Evolutionary conservation across 1,140 invertebrate genomes (phyloP).

Genomic region (Drosophila insularis): DNA sequence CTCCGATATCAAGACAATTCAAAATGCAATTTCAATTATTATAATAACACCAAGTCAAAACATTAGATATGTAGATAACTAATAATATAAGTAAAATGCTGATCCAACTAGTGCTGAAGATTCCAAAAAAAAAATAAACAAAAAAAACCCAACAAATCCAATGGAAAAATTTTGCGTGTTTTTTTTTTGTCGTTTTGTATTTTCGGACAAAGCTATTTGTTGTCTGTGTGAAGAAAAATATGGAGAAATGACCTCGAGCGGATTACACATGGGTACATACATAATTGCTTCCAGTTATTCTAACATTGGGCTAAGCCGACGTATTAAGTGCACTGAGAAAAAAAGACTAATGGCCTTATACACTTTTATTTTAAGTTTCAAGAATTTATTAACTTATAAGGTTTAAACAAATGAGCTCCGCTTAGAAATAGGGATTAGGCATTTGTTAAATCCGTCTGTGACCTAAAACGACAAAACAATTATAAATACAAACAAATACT

Average conservation of each 20-base stretch:
- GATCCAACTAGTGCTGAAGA: not conserved
- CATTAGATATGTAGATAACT: not conserved
- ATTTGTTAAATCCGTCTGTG: not conserved
- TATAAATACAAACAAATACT: not conserved
- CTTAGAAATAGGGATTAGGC: no score
- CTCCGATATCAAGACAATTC: not conserved
- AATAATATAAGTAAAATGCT: not conserved
- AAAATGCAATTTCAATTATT: constrained; percentile 2
- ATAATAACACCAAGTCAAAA: not conserved
- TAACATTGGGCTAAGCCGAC: not conserved
- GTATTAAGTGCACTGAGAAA: not conserved
- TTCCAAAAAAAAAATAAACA: not conserved
- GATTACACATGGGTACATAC: no score
- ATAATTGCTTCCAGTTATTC: not conserved
- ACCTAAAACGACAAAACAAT: not conserved
- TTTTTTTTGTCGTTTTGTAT: not conserved
- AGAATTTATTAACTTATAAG: no score
- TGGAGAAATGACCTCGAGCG: not conserved
- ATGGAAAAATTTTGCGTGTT: not conserved
- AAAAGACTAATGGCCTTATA: not conserved
- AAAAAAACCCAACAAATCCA: not conserved
- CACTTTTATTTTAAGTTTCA: not conserved
- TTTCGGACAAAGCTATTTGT: not conserved
- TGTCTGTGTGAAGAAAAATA: not conserved
- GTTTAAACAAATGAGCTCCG: no score